Conservation (phyloP, 2,888 invertebrate species). For the Choristoneura rosaceana region DNA sequence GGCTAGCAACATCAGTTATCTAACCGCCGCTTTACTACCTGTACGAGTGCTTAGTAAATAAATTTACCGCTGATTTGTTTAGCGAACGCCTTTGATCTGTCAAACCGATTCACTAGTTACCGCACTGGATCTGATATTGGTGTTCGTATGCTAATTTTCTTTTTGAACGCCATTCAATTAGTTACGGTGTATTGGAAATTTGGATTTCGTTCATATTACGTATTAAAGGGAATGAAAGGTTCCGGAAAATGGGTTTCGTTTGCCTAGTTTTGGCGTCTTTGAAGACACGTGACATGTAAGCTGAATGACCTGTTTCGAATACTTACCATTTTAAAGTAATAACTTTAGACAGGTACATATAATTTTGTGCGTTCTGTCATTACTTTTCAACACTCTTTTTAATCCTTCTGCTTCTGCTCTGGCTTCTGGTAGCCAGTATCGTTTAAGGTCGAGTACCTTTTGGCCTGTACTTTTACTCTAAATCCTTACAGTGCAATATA, state of each 20-base stretch:
- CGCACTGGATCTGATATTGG: constrained; percentile 31
- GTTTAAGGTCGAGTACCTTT: too few relatives aligned
- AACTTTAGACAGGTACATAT: too few relatives aligned
- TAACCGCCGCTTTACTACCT: neutral
- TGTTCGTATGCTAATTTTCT: constrained; percentile 41
- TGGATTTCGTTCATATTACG: constrained; percentile 26
- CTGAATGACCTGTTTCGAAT: neutral
- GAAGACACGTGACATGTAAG: neutral
- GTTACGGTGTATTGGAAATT: constrained; percentile 39
- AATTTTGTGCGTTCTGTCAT: too few relatives aligned
- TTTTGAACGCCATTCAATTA: constrained; percentile 39
- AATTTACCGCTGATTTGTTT: constrained; percentile 29
- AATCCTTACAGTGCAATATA: too few relatives aligned
- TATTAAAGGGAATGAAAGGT: constrained; percentile 24
- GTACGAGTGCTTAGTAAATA: constrained; percentile 22
- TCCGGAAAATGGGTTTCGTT: neutral
- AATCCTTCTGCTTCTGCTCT: too few relatives aligned
- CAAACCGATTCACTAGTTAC: constrained; percentile 23
- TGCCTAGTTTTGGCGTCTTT: constrained; percentile 8
- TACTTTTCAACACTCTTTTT: too few relatives aligned
- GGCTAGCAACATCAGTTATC: neutral
- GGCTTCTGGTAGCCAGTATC: too few relatives aligned
- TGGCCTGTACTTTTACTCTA: too few relatives aligned
- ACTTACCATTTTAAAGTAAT: too few relatives aligned
- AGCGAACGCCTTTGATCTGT: constrained; percentile 33